Conservation (phyloP, 2,797 vertebrate genomes). For the Eleutherodactylus coqui region DNA sequence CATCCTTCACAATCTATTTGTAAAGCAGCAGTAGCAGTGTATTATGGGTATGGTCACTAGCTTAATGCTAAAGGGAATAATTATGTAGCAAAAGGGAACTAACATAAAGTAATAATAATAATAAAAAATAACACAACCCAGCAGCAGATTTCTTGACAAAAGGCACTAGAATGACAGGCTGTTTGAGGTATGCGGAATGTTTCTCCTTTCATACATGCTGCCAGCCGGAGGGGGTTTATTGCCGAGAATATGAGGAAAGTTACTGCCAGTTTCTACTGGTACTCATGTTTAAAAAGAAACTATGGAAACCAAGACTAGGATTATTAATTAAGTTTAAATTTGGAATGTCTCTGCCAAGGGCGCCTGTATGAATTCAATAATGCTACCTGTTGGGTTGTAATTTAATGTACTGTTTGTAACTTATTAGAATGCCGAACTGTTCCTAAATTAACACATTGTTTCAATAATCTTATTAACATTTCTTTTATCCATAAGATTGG, state of each 20-base stretch:
- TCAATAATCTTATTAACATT: conserved; percentile 82
- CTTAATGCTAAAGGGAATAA: conserved; percentile 18
- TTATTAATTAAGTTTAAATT: conserved; percentile 88
- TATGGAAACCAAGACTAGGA: conserved; percentile 83
- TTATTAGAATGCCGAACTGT: conserved; percentile 72
- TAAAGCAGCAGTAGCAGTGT: background rate
- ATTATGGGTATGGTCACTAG: conserved; percentile 21
- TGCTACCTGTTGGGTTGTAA: conserved; percentile 80
- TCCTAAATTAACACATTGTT: conserved; percentile 80
- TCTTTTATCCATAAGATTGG: conserved; percentile 78
- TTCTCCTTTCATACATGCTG: conserved; percentile 75
- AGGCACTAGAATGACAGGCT: conserved; percentile 72
- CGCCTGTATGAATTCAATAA: conserved; percentile 78
- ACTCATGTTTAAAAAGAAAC: conserved; percentile 84
- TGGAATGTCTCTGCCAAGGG: conserved; percentile 80
- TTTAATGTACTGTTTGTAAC: conserved; percentile 74
- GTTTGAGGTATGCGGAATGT: conserved; percentile 74
- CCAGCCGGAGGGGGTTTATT: conserved; percentile 80
- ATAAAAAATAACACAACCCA: conserved; percentile 47
- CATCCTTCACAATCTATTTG: conserved; percentile 5
- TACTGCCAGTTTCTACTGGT: conserved; percentile 78
- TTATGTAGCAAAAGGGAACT: conserved; percentile 62
- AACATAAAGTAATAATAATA: conserved; percentile 30
- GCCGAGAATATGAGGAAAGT: conserved; percentile 81
- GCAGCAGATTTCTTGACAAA: conserved; percentile 73